phyloP scores from a whole-genome alignment of 1,140 invertebrate species.

The Idris sp. region DNA sequence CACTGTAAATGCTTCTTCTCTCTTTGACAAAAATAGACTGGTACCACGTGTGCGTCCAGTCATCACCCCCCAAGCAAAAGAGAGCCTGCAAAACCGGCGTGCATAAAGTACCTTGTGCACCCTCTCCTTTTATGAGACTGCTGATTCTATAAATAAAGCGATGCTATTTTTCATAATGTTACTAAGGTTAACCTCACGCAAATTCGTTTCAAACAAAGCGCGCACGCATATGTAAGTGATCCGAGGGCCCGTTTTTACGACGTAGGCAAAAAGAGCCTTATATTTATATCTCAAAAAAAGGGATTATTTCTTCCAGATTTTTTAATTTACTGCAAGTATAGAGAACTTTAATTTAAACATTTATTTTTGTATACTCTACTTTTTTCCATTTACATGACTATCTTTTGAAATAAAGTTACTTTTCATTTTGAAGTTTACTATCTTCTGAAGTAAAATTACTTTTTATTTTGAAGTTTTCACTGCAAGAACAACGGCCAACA shows the following conservation, averaged over 20 bases:
- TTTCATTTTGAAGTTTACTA: too few species aligned
- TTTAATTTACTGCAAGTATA: too few species aligned
- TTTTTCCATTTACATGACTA: too few species aligned
- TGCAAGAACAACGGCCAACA: too few species aligned
- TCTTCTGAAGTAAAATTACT: too few species aligned
- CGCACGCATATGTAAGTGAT: conserved; percentile 24
- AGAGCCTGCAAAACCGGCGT: conserved; percentile 20
- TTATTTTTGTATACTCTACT: too few species aligned
- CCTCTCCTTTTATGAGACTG: conserved; percentile 51
- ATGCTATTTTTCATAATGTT: conserved; percentile 38
- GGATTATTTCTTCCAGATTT: too few species aligned
- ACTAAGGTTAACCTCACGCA: conserved; percentile 52
- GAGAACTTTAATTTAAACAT: too few species aligned
- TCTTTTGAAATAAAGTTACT: too few species aligned
- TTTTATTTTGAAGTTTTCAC: too few species aligned
- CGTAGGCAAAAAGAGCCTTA: too few species aligned
- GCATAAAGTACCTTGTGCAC: conserved; percentile 52
- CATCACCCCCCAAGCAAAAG: conserved; percentile 52
- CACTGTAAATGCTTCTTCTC: conserved; percentile 33
- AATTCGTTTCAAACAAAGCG: conserved; percentile 38
- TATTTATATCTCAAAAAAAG: conserved; percentile 12
- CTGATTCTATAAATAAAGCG: conserved; percentile 53
- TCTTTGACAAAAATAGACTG: conserved; percentile 54
- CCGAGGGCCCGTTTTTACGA: conserved; percentile 13
- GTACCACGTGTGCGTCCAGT: conserved; percentile 50